These are phyloP conservation scores for Ligdia adustata DNA, from an alignment of 2,888 invertebrate genomes.

Conservation along the genomic window DNA sequence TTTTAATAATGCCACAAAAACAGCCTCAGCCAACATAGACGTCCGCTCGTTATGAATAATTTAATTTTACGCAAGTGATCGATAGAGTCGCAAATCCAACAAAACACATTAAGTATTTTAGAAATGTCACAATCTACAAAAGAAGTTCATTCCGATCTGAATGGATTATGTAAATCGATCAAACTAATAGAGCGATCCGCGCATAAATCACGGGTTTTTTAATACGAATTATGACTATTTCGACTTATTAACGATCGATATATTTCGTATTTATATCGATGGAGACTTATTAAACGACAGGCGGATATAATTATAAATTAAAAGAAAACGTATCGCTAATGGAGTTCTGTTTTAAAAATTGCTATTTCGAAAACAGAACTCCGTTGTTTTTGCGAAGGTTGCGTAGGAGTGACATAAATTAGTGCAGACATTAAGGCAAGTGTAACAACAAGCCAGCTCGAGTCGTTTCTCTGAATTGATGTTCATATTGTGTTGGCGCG, in stretches of 20 bases:
- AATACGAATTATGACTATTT: constrained; percentile 54
- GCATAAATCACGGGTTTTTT: constrained; percentile 56
- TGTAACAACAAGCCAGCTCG: constrained; percentile 42
- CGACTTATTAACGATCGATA: constrained; percentile 52
- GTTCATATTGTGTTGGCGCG: constrained; percentile 39
- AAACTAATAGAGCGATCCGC: constrained; percentile 40
- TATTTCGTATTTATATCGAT: constrained; percentile 46
- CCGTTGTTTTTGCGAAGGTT: constrained; percentile 46
- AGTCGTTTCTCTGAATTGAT: constrained; percentile 50
- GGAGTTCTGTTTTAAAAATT: constrained; percentile 49
- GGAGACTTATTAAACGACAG: constrained; percentile 50
- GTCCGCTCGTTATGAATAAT: background rate
- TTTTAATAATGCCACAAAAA: background rate
- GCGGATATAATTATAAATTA: constrained; percentile 45
- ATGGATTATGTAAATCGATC: constrained; percentile 54
- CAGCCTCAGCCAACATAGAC: background rate
- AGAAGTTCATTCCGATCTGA: constrained; percentile 26
- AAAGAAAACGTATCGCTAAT: constrained; percentile 42
- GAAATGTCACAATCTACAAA: constrained; percentile 10
- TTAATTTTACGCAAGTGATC: constrained; percentile 22
- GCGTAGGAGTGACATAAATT: constrained; percentile 64
- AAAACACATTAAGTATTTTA: constrained; percentile 16
- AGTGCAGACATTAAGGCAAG: constrained; percentile 43
- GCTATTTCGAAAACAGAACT: too few relatives aligned
- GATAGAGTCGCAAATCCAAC: constrained; percentile 38